Conservation (phyloP, 2,113 vertebrate species). For the Labeo catla region DNA sequence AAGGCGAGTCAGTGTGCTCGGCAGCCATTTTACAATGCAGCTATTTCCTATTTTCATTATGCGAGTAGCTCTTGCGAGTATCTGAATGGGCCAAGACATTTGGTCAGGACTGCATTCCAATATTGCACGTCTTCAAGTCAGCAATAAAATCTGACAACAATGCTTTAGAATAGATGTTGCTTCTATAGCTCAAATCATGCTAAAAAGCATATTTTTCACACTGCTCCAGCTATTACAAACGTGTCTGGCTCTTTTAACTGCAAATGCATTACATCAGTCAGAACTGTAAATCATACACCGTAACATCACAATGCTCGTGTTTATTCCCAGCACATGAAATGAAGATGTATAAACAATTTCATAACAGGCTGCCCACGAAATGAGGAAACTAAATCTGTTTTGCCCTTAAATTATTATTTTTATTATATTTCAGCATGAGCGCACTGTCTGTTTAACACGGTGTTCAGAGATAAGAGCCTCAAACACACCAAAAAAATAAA, state of each 20-base stretch:
- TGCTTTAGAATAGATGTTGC: not conserved
- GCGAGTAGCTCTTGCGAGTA: not conserved
- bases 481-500: conserved; percentile 42
- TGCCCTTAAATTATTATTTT: not conserved
- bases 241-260: not conserved
- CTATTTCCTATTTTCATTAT: not conserved
- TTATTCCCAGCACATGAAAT: conserved; percentile 9
- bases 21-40: not conserved
- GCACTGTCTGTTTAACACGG: not conserved
- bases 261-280: not conserved
- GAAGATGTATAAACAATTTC: conserved; percentile 30
- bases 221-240: not conserved
- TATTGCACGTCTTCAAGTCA: not conserved
- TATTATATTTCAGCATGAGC: conserved; percentile 55
- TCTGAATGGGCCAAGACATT: not conserved
- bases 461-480: conserved; percentile 54
- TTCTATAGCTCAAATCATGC: not conserved
- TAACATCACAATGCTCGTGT: conserved; percentile 18
- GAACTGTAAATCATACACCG: conserved; percentile 8
- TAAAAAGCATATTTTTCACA: not conserved
- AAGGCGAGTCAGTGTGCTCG: not conserved
- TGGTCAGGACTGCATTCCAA: not conserved
- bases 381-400: conserved; percentile 40
- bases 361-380: conserved; percentile 30
- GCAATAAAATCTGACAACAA: not conserved